Evolutionary conservation across 2,797 vertebrate species (phyloP).

Genomic region (Galagoides demidoff): DNA sequence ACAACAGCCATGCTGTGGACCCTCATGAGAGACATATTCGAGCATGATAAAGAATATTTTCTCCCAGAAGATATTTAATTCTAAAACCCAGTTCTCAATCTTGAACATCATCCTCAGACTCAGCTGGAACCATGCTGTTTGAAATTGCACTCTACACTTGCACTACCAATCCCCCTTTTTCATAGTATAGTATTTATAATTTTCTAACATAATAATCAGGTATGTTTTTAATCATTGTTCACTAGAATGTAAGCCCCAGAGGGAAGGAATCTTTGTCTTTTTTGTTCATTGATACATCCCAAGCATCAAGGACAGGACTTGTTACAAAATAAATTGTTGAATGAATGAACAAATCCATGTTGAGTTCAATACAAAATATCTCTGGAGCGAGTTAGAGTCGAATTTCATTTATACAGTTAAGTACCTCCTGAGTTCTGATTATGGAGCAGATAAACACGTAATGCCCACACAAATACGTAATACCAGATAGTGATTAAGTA

Average conservation of each 20-base stretch:
- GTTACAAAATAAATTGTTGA: background rate
- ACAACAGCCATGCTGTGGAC: background rate
- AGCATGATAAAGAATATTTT: background rate
- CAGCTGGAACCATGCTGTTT: background rate
- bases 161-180: background rate
- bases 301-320: background rate
- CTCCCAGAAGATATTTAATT: conserved; percentile 42
- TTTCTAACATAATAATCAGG: conserved; percentile 28
- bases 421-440: background rate
- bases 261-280: background rate
- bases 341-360: background rate
- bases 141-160: background rate
- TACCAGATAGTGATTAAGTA: background rate
- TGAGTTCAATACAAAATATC: background rate
- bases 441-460: background rate
- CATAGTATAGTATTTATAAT: background rate
- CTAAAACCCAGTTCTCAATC: background rate
- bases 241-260: background rate
- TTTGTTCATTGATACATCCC: background rate
- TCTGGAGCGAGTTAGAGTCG: background rate
- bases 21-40: background rate
- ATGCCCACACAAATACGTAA: background rate
- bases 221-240: background rate
- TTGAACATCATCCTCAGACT: background rate
- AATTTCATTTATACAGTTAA: conserved; percentile 16